Percentiles rank a stretch among this genome's conserved stretches.
Evolutionary conservation across 2,113 vertebrate species (phyloP).

Genomic region (Saguinus midas): DNA sequence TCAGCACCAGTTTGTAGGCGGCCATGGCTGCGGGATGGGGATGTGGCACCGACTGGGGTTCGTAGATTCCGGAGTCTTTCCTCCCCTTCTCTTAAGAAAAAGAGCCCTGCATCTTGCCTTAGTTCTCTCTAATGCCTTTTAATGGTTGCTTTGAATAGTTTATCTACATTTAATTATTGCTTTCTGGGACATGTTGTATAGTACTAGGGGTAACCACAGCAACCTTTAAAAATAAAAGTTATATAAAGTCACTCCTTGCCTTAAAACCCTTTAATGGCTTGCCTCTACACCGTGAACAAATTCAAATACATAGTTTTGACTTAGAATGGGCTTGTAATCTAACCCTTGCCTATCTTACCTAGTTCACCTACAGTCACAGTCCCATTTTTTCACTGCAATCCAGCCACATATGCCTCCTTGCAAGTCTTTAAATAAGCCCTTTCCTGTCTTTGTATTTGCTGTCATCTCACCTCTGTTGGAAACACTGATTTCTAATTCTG

Average conservation of each 20-base stretch:
- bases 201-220: background rate
- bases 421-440: background rate
- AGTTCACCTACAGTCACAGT: background rate
- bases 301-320: background rate
- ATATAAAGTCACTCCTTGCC: background rate
- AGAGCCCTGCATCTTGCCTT: background rate
- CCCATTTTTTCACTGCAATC: background rate
- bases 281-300: background rate
- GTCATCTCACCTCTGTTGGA: background rate
- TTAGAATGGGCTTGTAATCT: background rate
- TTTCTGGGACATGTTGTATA: background rate
- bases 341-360: background rate
- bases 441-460: background rate
- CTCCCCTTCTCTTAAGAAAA: background rate
- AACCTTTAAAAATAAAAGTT: background rate
- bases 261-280: background rate
- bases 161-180: background rate
- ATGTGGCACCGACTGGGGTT: too few relatives aligned
- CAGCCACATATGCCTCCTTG: background rate
- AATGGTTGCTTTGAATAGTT: background rate
- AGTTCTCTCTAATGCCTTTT: background rate
- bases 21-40: too few relatives aligned
- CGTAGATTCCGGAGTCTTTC: too few relatives aligned
- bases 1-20: too few relatives aligned
- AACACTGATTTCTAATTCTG: background rate